phyloP scores from a whole-genome alignment of 2,113 vertebrate species.

The Cyphomyrus plagiostoma region DNA sequence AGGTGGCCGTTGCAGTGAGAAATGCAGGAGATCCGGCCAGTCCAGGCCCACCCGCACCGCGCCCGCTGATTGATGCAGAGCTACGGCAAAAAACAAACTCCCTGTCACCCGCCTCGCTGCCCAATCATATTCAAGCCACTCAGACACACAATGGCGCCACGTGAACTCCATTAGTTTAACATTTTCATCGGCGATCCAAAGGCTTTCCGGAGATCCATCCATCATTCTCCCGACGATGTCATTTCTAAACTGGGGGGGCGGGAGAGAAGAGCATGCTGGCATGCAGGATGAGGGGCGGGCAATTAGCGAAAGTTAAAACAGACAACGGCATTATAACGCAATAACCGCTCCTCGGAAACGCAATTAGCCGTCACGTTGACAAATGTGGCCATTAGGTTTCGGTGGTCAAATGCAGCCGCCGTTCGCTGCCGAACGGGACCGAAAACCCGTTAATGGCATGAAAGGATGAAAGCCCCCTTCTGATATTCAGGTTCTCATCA shows the following conservation, averaged over 20 bases:
- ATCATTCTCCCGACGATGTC: not conserved
- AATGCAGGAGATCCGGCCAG: not conserved
- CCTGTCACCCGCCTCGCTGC: not conserved
- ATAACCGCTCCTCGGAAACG: conserved; percentile 4
- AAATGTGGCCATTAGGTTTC: conserved; percentile 16
- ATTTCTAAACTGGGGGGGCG: not conserved
- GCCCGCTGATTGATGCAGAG: not conserved
- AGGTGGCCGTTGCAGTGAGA: not conserved
- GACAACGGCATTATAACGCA: conserved; percentile 21
- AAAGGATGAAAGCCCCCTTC: not conserved
- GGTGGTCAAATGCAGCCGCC: not conserved
- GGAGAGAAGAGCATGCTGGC: not conserved
- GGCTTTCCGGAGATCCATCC: not conserved
- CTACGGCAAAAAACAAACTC: not conserved
- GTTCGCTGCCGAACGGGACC: not conserved
- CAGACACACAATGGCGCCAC: not conserved
- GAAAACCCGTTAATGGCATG: not conserved
- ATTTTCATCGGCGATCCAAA: not conserved
- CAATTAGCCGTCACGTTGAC: conserved; percentile 16
- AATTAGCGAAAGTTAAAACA: conserved; percentile 20
- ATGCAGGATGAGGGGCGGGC: not conserved
- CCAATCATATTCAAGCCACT: not conserved
- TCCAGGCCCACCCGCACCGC: not conserved
- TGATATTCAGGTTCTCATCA: conserved; percentile 10
- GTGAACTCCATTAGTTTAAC: not conserved